Percentiles rank a stretch among this genome's conserved stretches.
Evolutionary conservation across 2,113 vertebrate genomes (phyloP).

Genomic region (Sphaerodactylus townsendi): DNA sequence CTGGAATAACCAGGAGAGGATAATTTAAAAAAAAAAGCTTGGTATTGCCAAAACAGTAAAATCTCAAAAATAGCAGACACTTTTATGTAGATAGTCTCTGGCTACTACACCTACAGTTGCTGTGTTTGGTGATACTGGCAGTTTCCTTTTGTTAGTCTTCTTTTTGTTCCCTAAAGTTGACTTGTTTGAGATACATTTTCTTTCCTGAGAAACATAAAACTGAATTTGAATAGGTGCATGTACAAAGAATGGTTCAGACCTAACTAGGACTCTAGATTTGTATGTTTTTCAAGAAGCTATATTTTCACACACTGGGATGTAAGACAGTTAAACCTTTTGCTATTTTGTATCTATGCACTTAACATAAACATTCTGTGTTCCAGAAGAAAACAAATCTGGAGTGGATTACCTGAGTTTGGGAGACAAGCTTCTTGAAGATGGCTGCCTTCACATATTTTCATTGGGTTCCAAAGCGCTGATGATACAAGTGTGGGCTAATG

Average conservation of each 20-base stretch:
- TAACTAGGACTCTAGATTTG: background rate
- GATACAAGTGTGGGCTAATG: conserved; percentile 94
- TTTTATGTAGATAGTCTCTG: background rate
- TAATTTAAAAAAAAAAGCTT: background rate
- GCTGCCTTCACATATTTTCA: conserved; percentile 89
- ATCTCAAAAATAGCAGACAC: background rate
- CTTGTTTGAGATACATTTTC: background rate
- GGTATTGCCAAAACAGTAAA: too few relatives aligned
- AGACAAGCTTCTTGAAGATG: conserved; percentile 80
- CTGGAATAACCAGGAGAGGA: too few relatives aligned
- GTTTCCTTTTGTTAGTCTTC: background rate
- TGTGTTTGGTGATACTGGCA: background rate
- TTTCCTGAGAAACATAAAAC: background rate
- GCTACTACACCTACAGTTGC: background rate
- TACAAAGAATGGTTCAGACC: background rate
- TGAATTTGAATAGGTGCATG: background rate
- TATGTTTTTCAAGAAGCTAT: background rate
- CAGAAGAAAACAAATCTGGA: conserved; percentile 74
- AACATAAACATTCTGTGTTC: conserved; percentile 55
- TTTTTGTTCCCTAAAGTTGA: background rate
- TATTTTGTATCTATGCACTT: background rate
- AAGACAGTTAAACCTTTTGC: background rate
- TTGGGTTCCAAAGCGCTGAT: conserved; percentile 95
- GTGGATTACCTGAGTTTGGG: conserved; percentile 69
- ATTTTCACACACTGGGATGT: background rate